Base-by-base conservation (phyloP, 2,888 invertebrate species). In the Cotesia congregata region DNA sequence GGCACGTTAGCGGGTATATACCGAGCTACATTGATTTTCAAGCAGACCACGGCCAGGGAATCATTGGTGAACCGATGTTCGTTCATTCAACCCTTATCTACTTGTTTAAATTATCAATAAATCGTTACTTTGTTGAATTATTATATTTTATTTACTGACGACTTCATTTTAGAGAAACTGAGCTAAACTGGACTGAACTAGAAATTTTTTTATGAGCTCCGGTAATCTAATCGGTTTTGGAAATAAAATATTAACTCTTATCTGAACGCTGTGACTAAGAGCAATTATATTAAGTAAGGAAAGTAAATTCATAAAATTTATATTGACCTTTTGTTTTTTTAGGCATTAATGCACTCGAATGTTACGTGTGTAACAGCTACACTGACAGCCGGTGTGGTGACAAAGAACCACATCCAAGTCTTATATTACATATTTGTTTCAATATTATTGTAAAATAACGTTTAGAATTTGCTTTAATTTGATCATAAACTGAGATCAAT, bases 281-380 rank as follows among this genome's bases (percentile, higher is more conserved):
- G 30, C 30, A 3, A 30, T 50, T 50, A 50, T 50, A 12, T 7
- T 9, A 50, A 4, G 7, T 7, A 50, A 50, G 12, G 12, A 9
- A 50, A 50, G 50, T 50, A 50, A 50, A 50, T 12, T 50, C 0
- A 50, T 9, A 9, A 50, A 50, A 7, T 12, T 12, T 12, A 50
- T 50, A 12, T 12, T 50, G 50, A 50, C 12, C 50, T 50, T 41
- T 50, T 71, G 69, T 69, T 60, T 76, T 83, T 80, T 1, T 79
- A 88, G 89, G 83, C 79, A 83, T 83, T 62, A 80, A 84, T 38
- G 86, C 86, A 67, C 80, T 88, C 83, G 91, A 92, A 86, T 96
- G 96, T 88, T 96, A 93, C 88, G 93, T 95, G 83, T 96, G 96
- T 90, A 96, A 96, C 91, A 95, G 95, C 87, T 93, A 94, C 78